Evolutionary conservation across 2,113 vertebrate genomes (phyloP).

Genomic region (Xenopus tropicalis): UCB_Xtro_10.0 CM004443.2:134673001-134673500

Average conservation of each 20-base stretch:
- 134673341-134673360: not conserved
- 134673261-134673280: constrained; percentile 43
- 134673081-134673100: not conserved
- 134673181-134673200: constrained; percentile 12
- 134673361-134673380: not conserved
- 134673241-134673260: constrained; percentile 22
- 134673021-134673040: not conserved
- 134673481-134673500: not conserved
- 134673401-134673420: not conserved
- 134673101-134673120: not conserved
- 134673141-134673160: constrained; percentile 30
- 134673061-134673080: not conserved
- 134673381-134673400: constrained; percentile 6
- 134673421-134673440: not conserved
- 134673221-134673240: constrained; percentile 31
- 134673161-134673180: constrained; percentile 27
- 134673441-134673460: not conserved
- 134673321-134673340: constrained; percentile 19
- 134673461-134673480: not conserved
- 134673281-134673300: constrained; percentile 34
- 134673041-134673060: not conserved
- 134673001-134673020: not conserved
- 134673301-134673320: constrained; percentile 11
- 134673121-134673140: not conserved
- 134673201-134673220: constrained; percentile 28